Base-by-base conservation (phyloP, 2,888 invertebrate species). In the Cryptocephalus moraei region DNA sequence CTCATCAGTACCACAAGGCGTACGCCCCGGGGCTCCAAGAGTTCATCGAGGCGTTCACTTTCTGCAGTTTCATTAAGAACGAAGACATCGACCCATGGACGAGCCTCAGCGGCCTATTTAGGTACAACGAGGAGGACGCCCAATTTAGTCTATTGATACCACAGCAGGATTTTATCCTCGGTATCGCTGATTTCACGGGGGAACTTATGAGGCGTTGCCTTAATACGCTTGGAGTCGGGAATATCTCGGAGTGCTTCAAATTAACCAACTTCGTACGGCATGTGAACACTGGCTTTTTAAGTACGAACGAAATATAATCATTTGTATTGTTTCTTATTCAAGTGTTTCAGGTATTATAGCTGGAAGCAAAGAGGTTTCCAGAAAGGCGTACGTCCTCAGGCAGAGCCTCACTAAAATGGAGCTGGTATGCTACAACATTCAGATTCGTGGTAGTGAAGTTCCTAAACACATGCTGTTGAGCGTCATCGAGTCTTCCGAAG, bases 161-260 rank as follows among this genome's bases (percentile, higher is more conserved):
- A 10, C 73, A 74, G 0, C 63, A 62, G 33, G 82, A 83, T 52
- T 83, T 75, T 56, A 72, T 93, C 62, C 70, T 93, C 38, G 93
- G 93, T 0, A 68, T 93, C 33, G 85, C 86, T 1, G 93, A 94
- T 71, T 74, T 92, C 32, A 91, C 90, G 0, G 93, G 93, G 0
- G 94, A 94, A 68, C 67, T 93, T 39, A 94, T 94, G 93, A 76
- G 93, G 43, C 80, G 84, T 56, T 89, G 91, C 45, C 88, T 94
- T 8, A 89, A 86, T 63, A 84, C 84, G 57, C 76, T 92, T 47
- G 82, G 86, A 0, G 77, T 78, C 49, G 90, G 90, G 0, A 83
- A 90, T 54, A 77, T 81, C 10, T 76, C 78, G 2, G 80, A 80
- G 41, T 89, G 90, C 64, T 81, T 80, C 61, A 74, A 79, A 46